These are phyloP conservation scores for Cochlearius cochlearius DNA, from an alignment of 2,113 vertebrate species.

Conservation along the genomic window DNA sequence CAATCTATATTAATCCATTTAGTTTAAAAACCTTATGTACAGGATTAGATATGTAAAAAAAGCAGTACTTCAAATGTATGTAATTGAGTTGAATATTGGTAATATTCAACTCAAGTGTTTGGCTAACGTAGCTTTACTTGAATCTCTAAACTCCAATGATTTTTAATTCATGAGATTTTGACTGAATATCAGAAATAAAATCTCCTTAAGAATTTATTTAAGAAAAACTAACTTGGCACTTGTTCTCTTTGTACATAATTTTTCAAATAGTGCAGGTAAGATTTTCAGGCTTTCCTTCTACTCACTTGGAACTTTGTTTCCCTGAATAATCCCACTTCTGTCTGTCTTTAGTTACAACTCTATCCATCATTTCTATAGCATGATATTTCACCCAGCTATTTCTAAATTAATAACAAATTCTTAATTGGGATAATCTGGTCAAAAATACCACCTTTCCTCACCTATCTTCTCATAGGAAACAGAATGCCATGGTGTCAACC, in stretches of 20 bases:
- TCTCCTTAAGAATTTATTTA: background rate
- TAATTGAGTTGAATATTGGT: background rate
- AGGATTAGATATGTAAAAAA: background rate
- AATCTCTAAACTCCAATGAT: background rate
- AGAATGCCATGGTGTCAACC: background rate
- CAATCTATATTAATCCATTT: background rate
- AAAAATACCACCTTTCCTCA: background rate
- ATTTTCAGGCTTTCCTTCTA: background rate
- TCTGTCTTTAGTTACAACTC: background rate
- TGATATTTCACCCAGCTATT: background rate
- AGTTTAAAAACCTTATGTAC: background rate
- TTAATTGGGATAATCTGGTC: background rate
- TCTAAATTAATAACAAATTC: background rate
- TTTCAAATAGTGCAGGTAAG: background rate
- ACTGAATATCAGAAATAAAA: background rate
- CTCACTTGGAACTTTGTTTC: background rate
- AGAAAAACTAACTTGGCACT: background rate
- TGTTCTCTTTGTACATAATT: background rate
- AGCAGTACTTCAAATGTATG: background rate
- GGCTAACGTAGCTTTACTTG: background rate
- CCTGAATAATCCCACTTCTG: background rate
- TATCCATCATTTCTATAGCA: background rate
- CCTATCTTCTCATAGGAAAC: background rate
- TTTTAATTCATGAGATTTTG: background rate
- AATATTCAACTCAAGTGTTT: background rate